Evolutionary conservation across 1,140 invertebrate genomes (phyloP).

Genomic region (Akabosia matsudoensis): DNA sequence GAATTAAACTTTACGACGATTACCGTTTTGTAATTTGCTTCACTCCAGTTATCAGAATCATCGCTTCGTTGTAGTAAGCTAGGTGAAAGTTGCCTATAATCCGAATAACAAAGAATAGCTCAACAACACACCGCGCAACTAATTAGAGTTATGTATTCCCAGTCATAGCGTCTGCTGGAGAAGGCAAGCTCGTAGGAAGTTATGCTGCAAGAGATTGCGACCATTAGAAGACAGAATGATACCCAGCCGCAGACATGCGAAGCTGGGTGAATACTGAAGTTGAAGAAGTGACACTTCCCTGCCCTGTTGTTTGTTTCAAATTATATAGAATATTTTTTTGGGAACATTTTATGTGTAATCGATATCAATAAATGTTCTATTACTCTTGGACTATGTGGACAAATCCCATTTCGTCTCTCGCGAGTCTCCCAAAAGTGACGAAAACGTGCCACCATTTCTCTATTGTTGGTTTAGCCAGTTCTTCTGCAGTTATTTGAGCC

Average conservation of each 20-base stretch:
- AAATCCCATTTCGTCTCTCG: conserved; percentile 44
- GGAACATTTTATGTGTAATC: too few species aligned
- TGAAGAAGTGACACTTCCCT: conserved; percentile 28
- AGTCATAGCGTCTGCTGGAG: neutral
- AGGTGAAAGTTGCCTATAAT: conserved; percentile 44
- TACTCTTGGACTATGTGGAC: conserved; percentile 45
- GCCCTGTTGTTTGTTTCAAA: conserved; percentile 31
- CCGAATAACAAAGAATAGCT: conserved; percentile 37
- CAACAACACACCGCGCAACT: neutral
- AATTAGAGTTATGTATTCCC: neutral
- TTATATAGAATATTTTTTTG: too few species aligned
- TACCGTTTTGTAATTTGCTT: conserved; percentile 27
- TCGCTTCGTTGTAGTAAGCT: conserved; percentile 35
- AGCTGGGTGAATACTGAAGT: conserved; percentile 39
- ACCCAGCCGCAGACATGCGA: conserved; percentile 25
- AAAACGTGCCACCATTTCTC: conserved; percentile 35
- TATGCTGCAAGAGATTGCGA: conserved; percentile 37
- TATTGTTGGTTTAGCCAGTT: neutral
- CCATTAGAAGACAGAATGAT: conserved; percentile 32
- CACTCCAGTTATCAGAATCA: conserved; percentile 10
- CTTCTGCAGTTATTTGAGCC: neutral
- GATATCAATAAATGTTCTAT: neutral
- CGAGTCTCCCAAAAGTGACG: conserved; percentile 39
- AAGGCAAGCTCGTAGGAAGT: conserved; percentile 40
- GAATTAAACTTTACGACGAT: neutral